Conservation (phyloP, 2,888 invertebrate genomes). For the Tinea semifulvella region DNA sequence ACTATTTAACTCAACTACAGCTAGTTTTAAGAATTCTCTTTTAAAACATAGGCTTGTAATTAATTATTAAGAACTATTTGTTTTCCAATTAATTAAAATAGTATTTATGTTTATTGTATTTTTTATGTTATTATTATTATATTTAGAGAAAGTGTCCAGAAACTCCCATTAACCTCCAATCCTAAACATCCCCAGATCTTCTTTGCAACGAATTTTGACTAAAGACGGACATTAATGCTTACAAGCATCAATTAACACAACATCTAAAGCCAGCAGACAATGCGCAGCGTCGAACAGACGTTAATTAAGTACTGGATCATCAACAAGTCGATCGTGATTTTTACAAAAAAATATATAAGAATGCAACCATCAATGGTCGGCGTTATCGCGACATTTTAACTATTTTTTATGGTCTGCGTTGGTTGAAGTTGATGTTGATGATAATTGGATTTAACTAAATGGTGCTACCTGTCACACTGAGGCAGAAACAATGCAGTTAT, state of each 20-base stretch:
- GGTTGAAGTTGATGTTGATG: background rate
- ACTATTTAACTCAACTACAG: too few species aligned
- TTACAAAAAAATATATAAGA: background rate
- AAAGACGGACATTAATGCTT: background rate
- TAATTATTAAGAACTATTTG: too few species aligned
- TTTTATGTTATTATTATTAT: too few species aligned
- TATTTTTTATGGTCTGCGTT: background rate
- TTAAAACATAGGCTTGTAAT: too few species aligned
- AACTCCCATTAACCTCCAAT: too few species aligned
- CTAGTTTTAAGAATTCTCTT: too few species aligned
- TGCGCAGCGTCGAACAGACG: background rate
- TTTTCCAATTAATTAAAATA: too few species aligned
- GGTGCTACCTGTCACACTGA: background rate
- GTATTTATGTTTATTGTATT: too few species aligned
- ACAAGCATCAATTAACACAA: background rate
- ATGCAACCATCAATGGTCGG: background rate
- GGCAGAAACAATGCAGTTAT: background rate
- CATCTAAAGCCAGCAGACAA: background rate
- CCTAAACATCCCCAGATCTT: background rate
- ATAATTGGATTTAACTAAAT: background rate
- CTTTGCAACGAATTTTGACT: background rate
- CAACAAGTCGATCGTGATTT: background rate
- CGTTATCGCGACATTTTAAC: background rate
- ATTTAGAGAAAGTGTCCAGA: too few species aligned
- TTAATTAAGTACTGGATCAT: background rate